phyloP scores from a whole-genome alignment of 2,797 vertebrate genomes.

The Tapera naevia region DNA sequence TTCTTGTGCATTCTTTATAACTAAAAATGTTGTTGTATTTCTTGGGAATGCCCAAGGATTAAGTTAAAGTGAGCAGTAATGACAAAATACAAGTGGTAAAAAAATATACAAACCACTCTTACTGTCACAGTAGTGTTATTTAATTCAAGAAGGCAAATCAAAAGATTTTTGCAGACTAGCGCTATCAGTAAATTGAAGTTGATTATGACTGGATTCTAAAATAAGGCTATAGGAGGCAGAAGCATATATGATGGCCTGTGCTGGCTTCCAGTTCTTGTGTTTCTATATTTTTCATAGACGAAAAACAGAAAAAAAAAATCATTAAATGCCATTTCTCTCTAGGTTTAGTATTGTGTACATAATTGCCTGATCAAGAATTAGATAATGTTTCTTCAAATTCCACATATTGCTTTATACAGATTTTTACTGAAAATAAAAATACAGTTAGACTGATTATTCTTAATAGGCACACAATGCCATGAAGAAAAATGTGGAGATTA shows the following conservation, averaged over 20 bases:
- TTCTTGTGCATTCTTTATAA: background rate
- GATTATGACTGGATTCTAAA: background rate
- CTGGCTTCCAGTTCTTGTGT: background rate
- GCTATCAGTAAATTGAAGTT: background rate
- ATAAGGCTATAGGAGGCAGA: background rate
- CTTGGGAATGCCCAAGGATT: background rate
- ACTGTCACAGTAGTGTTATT: background rate
- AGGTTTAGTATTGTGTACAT: background rate
- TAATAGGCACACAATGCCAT: background rate
- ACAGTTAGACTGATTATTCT: background rate
- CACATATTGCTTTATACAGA: background rate
- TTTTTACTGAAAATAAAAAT: slow-evolving; percentile 1
- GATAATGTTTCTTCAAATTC: slow-evolving; percentile 7
- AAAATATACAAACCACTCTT: background rate
- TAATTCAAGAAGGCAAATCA: background rate
- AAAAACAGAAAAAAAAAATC: background rate
- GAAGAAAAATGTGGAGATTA: background rate
- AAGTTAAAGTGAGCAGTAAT: background rate
- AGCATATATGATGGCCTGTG: background rate
- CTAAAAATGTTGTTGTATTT: background rate
- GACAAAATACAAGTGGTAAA: background rate
- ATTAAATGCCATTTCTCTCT: background rate
- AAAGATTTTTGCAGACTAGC: background rate
- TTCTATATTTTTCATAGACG: background rate
- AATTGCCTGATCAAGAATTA: background rate